These are phyloP conservation scores for Sander vitreus DNA, from an alignment of 2,113 vertebrate species.

Conservation along the genomic window DNA sequence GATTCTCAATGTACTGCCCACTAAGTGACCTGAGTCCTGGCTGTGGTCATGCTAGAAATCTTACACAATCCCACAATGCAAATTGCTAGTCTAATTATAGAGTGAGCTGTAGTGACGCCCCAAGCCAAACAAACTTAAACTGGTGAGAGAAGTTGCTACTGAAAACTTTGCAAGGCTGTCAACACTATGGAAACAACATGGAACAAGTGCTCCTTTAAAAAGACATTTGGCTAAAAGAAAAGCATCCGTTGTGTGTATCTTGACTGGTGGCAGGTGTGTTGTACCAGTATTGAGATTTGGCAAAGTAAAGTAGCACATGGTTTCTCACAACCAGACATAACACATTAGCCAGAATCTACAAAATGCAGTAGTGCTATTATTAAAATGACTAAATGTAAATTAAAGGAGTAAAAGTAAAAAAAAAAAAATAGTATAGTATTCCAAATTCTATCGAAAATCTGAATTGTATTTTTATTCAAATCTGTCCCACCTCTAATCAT, in stretches of 20 bases:
- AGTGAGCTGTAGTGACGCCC: slow-evolving; percentile 11
- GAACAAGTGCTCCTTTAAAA: not conserved
- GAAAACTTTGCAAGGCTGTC: slow-evolving; percentile 21
- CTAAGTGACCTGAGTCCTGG: slow-evolving; percentile 1
- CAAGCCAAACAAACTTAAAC: slow-evolving; percentile 22
- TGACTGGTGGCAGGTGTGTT: not conserved
- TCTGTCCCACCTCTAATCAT: not conserved
- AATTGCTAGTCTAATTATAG: slow-evolving; percentile 29
- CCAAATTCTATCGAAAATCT: not conserved
- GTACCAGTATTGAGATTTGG: not conserved
- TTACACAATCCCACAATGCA: slow-evolving; percentile 23
- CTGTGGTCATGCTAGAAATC: slow-evolving; percentile 9
- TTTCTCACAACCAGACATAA: not conserved
- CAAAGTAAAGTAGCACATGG: not conserved
- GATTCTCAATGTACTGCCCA: slow-evolving; percentile 17
- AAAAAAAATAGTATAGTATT: not conserved
- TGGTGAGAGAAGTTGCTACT: slow-evolving; percentile 24
- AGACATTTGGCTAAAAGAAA: not conserved
- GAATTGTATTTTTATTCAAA: not conserved
- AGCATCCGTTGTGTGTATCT: not conserved
- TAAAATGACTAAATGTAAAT: not conserved
- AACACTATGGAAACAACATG: not conserved
- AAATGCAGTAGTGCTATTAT: not conserved
- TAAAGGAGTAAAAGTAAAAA: not conserved
- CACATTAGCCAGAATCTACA: not conserved